Conservation (phyloP, 2,888 invertebrate species). For the Odontothrips loti region DNA sequence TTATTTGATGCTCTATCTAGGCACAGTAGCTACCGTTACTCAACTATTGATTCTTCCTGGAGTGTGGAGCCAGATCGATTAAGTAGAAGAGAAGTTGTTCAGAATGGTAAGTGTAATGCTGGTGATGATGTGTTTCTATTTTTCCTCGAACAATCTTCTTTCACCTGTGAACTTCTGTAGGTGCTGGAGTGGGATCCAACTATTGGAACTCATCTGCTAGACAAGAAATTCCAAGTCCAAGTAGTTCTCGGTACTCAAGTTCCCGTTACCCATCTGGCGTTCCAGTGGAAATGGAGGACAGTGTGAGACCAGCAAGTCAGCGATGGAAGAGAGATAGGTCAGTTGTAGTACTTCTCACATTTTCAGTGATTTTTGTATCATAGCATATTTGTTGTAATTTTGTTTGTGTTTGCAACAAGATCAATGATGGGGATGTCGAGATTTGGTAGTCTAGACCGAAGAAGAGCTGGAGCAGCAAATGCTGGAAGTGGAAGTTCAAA, state of each 20-base stretch:
- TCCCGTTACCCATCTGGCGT: background rate
- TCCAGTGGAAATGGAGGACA: background rate
- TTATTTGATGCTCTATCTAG: background rate
- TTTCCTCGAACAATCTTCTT: too few relatives aligned
- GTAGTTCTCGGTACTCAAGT: slow-evolving; percentile 5
- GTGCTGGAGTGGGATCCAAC: background rate
- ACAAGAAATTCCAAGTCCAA: slow-evolving; percentile 12
- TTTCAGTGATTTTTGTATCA: background rate
- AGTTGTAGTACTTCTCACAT: slow-evolving; percentile 27
- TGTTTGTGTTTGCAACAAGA: slow-evolving; percentile 7
- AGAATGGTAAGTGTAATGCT: background rate
- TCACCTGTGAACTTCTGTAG: background rate
- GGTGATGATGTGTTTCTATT: too few relatives aligned
- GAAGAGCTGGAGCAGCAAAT: slow-evolving; percentile 40
- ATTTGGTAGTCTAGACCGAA: slow-evolving; percentile 59
- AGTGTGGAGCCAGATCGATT: background rate
- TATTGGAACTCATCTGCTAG: slow-evolving; percentile 17
- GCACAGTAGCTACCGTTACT: slow-evolving; percentile 11
- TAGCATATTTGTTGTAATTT: slow-evolving; percentile 17
- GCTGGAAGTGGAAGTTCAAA: background rate
- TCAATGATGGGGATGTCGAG: slow-evolving; percentile 41
- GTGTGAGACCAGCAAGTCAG: slow-evolving; percentile 39
- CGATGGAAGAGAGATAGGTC: slow-evolving; percentile 45
- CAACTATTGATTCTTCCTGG: slow-evolving; percentile 5
- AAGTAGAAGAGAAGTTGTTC: background rate